phyloP scores from a whole-genome alignment of 2,888 invertebrate genomes.

The Brachyptera risi region DNA sequence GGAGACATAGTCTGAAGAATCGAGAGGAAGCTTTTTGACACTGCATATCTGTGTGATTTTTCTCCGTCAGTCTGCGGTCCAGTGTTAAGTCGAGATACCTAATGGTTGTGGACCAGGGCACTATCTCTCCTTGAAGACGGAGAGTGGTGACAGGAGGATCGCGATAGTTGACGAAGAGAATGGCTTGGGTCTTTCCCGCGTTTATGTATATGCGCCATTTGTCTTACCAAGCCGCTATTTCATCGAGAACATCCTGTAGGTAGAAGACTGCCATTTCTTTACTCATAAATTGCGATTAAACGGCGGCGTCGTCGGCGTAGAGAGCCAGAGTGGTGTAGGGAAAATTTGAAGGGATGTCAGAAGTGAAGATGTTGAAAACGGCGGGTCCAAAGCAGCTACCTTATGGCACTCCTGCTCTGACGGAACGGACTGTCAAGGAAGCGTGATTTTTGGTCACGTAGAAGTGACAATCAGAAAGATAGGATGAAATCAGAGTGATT shows the following conservation, averaged over 20 bases:
- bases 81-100: conserved; percentile 14
- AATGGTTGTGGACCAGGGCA: not conserved
- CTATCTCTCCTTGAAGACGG: too few species aligned
- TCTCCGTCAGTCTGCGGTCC: not conserved
- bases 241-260: conserved; percentile 3
- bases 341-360: conserved; percentile 32
- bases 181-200: conserved; percentile 26
- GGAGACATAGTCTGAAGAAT: too few species aligned
- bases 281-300: conserved; percentile 22
- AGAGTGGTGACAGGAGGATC: too few species aligned
- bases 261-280: not conserved
- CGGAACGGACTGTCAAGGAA: not conserved
- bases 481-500: not conserved
- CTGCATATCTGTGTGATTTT: not conserved
- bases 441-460: not conserved
- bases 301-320: conserved; percentile 29
- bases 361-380: conserved; percentile 34
- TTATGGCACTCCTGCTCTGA: conserved; percentile 39
- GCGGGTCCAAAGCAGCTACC: conserved; percentile 35
- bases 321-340: conserved; percentile 19
- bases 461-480: not conserved
- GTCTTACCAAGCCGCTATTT: conserved; percentile 19
- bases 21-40: too few species aligned
- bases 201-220: conserved; percentile 30
- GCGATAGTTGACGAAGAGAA: too few species aligned